A percentile compares a stretch with the other conserved stretches of the same genome.
Evolutionary conservation across 2,888 invertebrate species (phyloP).

Genomic region (Gari tellinella): DNA sequence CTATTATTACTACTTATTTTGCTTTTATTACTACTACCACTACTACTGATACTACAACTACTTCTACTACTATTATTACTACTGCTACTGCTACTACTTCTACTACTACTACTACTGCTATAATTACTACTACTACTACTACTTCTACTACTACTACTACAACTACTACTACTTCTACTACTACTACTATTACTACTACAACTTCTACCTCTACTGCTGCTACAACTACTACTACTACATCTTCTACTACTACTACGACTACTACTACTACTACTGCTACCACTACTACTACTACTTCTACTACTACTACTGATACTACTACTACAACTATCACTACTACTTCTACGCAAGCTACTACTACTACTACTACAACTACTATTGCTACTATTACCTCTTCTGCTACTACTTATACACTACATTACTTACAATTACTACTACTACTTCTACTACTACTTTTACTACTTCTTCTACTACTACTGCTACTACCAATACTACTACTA

Average conservation of each 20-base stretch:
- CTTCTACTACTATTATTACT: too few relatives aligned
- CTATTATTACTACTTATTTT: too few relatives aligned
- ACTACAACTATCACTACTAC: background rate
- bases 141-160: background rate
- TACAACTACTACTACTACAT: background rate
- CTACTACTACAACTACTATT: constrained; percentile 1
- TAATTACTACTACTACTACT: background rate
- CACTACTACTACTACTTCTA: constrained; percentile 3
- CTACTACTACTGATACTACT: background rate
- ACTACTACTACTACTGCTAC: background rate
- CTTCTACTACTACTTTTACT: background rate
- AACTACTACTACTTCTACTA: background rate
- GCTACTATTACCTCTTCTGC: background rate
- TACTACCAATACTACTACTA: background rate
- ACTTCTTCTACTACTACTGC: background rate
- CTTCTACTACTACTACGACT: background rate
- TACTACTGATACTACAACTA: too few relatives aligned
- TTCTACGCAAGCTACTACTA: background rate
- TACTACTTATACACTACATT: background rate
- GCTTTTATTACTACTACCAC: too few relatives aligned
- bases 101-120: constrained; percentile 3
- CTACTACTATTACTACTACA: background rate
- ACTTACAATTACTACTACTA: background rate
- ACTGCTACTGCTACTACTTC: too few relatives aligned
- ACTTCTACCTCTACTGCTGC: background rate